Conservation (phyloP, 2,797 vertebrate species). For the Megaceryle alcyon region DNA sequence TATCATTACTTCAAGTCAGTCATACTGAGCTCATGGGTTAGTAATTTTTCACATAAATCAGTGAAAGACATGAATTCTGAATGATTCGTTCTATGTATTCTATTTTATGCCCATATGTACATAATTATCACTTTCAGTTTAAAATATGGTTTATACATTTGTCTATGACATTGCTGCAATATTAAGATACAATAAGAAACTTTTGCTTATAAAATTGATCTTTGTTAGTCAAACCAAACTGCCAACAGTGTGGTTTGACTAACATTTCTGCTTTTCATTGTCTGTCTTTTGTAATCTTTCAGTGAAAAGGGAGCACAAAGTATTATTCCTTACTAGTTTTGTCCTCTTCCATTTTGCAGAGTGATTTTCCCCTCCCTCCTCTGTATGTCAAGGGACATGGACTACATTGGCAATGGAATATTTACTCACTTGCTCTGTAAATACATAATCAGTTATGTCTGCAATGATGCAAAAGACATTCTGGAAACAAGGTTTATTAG, state of each 20-base stretch:
- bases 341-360: neutral
- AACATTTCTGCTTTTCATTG: neutral
- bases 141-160: neutral
- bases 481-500: neutral
- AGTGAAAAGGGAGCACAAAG: neutral
- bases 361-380: neutral
- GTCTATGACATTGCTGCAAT: neutral
- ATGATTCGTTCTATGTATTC: neutral
- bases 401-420: neutral
- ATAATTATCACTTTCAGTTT: neutral
- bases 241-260: neutral
- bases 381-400: neutral
- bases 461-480: neutral
- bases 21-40: neutral
- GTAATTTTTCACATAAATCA: neutral
- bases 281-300: neutral
- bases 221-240: neutral
- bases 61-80: neutral
- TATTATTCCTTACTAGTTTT: neutral
- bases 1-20: neutral
- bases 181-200: neutral
- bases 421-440: neutral
- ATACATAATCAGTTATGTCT: neutral
- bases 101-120: neutral
- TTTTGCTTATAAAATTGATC: neutral